Conservation (phyloP, 1,140 invertebrate genomes). For the Gonatopus flavifemur region DNA sequence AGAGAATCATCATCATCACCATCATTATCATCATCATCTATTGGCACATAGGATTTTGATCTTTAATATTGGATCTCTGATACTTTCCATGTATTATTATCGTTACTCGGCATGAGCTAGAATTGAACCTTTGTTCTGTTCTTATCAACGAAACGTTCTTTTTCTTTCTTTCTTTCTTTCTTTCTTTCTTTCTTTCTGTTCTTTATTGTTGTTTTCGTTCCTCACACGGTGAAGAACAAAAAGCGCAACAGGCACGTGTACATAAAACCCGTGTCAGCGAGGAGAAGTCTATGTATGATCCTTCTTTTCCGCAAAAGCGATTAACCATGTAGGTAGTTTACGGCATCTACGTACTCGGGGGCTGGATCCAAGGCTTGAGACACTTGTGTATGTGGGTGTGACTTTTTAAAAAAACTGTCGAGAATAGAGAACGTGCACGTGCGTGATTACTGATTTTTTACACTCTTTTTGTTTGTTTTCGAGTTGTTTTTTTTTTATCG, state of each 20-base stretch:
- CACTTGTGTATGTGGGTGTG: too few relatives aligned
- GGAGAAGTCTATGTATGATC: conserved; percentile 18
- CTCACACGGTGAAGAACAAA: conserved; percentile 14
- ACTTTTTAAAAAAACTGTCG: conserved; percentile 54
- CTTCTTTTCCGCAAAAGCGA: conserved; percentile 31
- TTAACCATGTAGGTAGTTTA: conserved; percentile 39
- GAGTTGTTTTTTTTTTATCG: conserved; percentile 17
- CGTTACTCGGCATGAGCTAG: too few relatives aligned
- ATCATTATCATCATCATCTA: too few relatives aligned
- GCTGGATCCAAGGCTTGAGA: conserved; percentile 50
- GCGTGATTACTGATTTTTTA: conserved; percentile 45
- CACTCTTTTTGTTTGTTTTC: conserved; percentile 15
- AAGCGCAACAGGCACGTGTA: conserved; percentile 13
- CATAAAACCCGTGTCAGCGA: conserved; percentile 16
- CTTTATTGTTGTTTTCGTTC: conserved; percentile 6
- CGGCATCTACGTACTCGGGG: conserved; percentile 42
- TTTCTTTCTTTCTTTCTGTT: background rate
- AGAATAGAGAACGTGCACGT: conserved; percentile 52
- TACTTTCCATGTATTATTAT: too few relatives aligned
- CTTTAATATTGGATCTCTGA: too few relatives aligned
- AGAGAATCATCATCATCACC: too few relatives aligned
- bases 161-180: conserved; percentile 5
- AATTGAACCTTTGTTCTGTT: too few relatives aligned
- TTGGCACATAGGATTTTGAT: too few relatives aligned
- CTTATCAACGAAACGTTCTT: too few relatives aligned